Conservation (phyloP, 2,113 vertebrate genomes). For the Cranoglanis bouderius region DNA sequence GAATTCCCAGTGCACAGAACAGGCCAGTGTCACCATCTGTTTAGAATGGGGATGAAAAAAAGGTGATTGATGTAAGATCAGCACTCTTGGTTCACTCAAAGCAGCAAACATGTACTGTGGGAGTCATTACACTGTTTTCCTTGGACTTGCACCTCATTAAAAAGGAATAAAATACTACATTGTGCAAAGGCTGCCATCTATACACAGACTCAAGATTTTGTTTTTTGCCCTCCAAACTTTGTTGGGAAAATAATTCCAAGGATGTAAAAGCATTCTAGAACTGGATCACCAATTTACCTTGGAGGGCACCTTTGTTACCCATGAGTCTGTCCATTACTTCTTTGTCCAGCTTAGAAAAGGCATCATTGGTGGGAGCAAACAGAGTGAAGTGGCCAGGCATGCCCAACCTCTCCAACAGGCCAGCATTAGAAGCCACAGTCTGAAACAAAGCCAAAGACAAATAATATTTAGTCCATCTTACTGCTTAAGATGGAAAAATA, state of each 20-base stretch:
- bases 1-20: constrained; percentile 39
- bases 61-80: constrained; percentile 23
- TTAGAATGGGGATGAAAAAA: constrained; percentile 50
- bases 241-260: constrained; percentile 15
- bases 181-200: constrained; percentile 37
- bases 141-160: constrained; percentile 41
- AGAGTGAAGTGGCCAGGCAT: constrained; percentile 87
- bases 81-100: constrained; percentile 35
- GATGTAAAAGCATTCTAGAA: background rate
- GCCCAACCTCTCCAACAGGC: constrained; percentile 81
- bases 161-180: constrained; percentile 42
- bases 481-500: background rate
- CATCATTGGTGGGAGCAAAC: constrained; percentile 93
- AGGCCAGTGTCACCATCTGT: constrained; percentile 59
- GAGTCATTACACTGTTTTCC: constrained; percentile 42
- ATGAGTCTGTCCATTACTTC: constrained; percentile 84
- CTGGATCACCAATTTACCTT: constrained; percentile 74
- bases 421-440: constrained; percentile 78
- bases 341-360: constrained; percentile 84
- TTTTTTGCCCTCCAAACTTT: constrained; percentile 8
- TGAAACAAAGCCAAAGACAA: constrained; percentile 58
- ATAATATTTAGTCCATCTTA: background rate
- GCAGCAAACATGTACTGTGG: constrained; percentile 36
- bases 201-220: constrained; percentile 17
- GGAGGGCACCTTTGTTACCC: constrained; percentile 81